Evolutionary conservation across 2,888 invertebrate species (phyloP).

Genomic region (Magallana nippona): DNA sequence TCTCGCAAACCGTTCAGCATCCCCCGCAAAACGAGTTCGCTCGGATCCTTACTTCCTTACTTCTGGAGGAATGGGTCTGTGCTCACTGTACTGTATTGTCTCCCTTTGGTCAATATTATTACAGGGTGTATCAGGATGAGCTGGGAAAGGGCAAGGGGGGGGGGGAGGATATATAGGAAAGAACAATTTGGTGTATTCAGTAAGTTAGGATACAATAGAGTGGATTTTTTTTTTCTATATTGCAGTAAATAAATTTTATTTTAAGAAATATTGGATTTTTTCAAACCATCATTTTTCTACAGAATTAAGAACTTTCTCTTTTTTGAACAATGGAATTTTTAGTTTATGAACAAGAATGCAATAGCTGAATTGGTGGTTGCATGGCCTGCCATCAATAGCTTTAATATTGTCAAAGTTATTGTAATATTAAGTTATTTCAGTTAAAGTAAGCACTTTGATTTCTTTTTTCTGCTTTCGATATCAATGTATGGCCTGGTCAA

Average conservation of each 20-base stretch:
- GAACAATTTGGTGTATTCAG: too few species aligned
- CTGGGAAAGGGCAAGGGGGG: background rate
- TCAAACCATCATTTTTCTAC: background rate
- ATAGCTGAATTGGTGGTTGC: background rate
- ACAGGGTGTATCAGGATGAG: too few species aligned
- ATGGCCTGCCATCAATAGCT: too few species aligned
- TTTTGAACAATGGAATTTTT: background rate
- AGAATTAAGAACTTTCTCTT: too few species aligned
- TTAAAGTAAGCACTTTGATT: conserved; percentile 1
- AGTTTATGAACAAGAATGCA: background rate
- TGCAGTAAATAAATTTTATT: background rate
- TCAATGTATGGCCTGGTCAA: background rate
- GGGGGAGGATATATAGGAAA: background rate
- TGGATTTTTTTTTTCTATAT: background rate
- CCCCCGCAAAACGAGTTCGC: conserved; percentile 67
- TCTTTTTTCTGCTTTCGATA: background rate
- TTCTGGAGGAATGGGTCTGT: conserved; percentile 29
- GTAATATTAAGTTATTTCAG: background rate
- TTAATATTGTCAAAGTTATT: background rate
- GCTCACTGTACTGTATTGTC: background rate
- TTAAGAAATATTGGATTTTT: background rate
- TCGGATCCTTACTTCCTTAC: conserved; percentile 51
- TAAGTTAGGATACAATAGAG: too few species aligned
- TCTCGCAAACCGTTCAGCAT: conserved; percentile 71
- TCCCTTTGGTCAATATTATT: background rate